phyloP scores from a whole-genome alignment of 2,113 vertebrate species.

The Pongo abelii region DNA sequence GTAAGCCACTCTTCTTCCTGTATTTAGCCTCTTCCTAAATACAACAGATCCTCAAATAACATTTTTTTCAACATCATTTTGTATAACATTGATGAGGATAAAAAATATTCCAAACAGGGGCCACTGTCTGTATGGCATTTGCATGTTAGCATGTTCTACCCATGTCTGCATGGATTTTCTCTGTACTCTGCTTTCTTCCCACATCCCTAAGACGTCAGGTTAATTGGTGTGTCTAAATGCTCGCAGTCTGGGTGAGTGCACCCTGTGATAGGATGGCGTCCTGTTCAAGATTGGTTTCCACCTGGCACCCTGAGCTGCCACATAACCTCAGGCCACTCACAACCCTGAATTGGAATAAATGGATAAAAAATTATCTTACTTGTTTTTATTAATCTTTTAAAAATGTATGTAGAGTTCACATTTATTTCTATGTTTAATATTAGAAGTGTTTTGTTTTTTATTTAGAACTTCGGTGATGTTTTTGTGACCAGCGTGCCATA shows the following conservation, averaged over 20 bases:
- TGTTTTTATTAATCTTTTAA: not conserved
- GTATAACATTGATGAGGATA: not conserved
- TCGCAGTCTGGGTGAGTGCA: not conserved
- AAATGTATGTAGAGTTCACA: not conserved
- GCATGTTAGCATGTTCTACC: not conserved
- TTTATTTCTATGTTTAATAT: not conserved
- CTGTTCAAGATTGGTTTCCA: not conserved
- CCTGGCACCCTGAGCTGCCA: not conserved
- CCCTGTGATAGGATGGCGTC: too few relatives aligned
- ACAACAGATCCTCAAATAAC: not conserved
- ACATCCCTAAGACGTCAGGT: not conserved
- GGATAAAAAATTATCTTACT: not conserved
- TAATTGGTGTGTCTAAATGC: not conserved
- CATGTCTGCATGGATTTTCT: not conserved
- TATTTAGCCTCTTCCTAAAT: not conserved
- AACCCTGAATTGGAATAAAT: not conserved
- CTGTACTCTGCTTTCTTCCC: not conserved
- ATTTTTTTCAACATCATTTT: not conserved
- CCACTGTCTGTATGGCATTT: not conserved
- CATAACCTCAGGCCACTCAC: not conserved
- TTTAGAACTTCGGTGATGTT: not conserved
- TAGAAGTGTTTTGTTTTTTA: not conserved
- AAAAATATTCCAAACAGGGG: not conserved
- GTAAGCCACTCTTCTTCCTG: not conserved
- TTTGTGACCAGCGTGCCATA: not conserved